Percentiles rank a stretch among this genome's conserved stretches.
phyloP scores from a whole-genome alignment of 2,113 vertebrate genomes.

The Scophthalmus maximus region DNA sequence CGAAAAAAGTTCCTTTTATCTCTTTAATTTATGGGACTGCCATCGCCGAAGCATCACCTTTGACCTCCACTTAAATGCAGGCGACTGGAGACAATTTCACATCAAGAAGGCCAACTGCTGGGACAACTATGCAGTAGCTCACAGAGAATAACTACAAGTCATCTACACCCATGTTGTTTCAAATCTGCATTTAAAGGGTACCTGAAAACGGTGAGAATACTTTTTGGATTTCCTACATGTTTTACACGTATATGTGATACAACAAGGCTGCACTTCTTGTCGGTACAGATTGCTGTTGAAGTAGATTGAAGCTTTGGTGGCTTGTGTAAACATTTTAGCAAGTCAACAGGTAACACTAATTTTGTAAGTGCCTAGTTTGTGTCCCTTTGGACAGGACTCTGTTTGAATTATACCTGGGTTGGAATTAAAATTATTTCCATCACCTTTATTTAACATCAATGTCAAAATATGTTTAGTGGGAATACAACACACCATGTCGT shows the following conservation, averaged over 20 bases:
- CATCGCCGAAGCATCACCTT: not conserved
- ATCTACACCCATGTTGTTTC: not conserved
- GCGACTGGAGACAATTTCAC: not conserved
- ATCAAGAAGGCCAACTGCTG: not conserved
- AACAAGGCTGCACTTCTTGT: no score
- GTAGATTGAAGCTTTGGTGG: no score
- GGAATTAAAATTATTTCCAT: no score
- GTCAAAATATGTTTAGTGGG: no score
- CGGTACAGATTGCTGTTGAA: no score
- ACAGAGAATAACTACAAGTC: not conserved
- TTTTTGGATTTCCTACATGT: not conserved
- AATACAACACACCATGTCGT: no score
- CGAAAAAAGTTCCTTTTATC: not conserved
- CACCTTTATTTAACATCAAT: no score
- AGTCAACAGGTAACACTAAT: no score
- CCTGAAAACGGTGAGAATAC: conserved; percentile 47
- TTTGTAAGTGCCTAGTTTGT: no score
- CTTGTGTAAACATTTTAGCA: no score
- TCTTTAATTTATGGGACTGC: not conserved
- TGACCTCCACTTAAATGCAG: not conserved
- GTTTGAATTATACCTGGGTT: no score
- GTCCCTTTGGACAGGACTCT: no score
- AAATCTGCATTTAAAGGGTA: not conserved
- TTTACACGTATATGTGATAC: not conserved
- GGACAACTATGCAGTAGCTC: not conserved